Evolutionary conservation across 2,113 vertebrate genomes (phyloP).

Genomic region (Phocoena phocoena): DNA sequence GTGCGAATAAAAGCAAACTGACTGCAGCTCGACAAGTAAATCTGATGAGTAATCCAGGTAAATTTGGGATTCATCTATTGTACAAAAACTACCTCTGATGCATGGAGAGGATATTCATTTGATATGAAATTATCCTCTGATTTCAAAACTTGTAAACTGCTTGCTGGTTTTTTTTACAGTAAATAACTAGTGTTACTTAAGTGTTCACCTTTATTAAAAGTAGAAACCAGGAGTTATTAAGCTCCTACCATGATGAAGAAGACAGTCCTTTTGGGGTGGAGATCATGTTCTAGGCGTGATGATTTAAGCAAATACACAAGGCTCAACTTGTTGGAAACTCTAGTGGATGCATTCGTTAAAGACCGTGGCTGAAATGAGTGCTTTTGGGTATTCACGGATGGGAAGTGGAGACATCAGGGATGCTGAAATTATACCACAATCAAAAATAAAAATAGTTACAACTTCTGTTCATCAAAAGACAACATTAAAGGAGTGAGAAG

Average conservation of each 20-base stretch:
- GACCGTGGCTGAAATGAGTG: fast-evolving
- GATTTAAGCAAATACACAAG: background rate
- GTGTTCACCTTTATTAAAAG: background rate
- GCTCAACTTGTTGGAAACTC: no score
- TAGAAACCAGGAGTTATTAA: no score
- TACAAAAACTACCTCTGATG: background rate
- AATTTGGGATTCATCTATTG: no score
- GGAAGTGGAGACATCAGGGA: no score
- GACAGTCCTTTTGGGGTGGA: fast-evolving
- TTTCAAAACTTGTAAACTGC: background rate
- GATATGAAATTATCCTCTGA: background rate
- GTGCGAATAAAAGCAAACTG: background rate
- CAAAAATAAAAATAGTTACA: background rate
- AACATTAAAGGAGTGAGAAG: background rate
- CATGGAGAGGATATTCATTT: background rate
- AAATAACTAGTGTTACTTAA: background rate
- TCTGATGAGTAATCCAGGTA: background rate
- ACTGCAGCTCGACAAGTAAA: fast-evolving
- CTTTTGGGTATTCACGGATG: fast-evolving
- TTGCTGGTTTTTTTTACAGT: background rate
- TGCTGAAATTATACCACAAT: background rate
- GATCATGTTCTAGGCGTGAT: no score
- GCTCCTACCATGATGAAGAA: background rate
- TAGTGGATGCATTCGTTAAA: fast-evolving
- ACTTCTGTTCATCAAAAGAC: background rate